Base-by-base conservation (phyloP, 2,888 invertebrate genomes). In the Pseudoips prasinana region DNA sequence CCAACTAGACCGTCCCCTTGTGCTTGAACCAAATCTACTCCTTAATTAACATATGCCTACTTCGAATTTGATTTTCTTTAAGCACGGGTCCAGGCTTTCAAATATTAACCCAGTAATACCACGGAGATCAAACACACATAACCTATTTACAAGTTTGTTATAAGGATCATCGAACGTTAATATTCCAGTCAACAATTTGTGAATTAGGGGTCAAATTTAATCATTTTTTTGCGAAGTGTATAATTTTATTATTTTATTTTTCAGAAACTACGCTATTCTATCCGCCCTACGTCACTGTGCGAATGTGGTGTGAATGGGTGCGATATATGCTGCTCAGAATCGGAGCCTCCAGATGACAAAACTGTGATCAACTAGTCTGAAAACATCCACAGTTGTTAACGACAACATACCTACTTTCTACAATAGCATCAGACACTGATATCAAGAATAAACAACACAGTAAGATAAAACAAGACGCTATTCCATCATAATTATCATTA, bases 231-330 rank as follows among this genome's bases (percentile, higher is more conserved):
- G n/a, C n/a, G n/a, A n/a, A n/a, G n/a, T n/a, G n/a, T n/a, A 14
- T 14, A 5, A 14, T 14, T 3, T 2, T 14, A 14, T 3, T 14
- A 3, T 5, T 14, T 5, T 14, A 14, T 14, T 14, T 90, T 90
- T 35, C 88, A 96, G 96, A 96, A 94, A 92, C 78, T 96, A 29
- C 91, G 90, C 60, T 91, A 92, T 64, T 92, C 95, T 3, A 90
- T 95, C 42, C 92, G 92, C 50, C 95, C 96, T 3, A 92, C 93
- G 22, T 82, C 85, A 43, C 90, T 95, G 53, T 93, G 93, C 61
- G 94, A 94, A 60, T 95, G 96, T 62, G 93, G 93, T 8, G 92
- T 94, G 50, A 91, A 92, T 65, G 93, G 96, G 88, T 95, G 95
- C 70, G 94, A 94, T 54, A 76, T 85, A 42, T 88, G 88, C 68